These are phyloP conservation scores for Diarsia mendica DNA, from an alignment of 2,888 invertebrate species.

Conservation along the genomic window DNA sequence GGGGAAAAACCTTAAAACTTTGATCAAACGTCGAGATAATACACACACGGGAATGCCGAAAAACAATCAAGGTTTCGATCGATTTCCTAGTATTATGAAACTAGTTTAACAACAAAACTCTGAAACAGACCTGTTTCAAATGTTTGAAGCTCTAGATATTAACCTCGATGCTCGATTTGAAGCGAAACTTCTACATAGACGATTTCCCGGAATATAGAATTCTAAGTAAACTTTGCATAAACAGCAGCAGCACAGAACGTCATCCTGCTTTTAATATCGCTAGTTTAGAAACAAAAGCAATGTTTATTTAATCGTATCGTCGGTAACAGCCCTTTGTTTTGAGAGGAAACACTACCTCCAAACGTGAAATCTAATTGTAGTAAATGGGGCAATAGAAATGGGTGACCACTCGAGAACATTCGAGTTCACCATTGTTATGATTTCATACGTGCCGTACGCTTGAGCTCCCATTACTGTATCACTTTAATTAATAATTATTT, in stretches of 20 bases:
- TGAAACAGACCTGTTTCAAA: background rate
- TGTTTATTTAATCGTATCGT: conserved; percentile 71
- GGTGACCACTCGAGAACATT: conserved; percentile 57
- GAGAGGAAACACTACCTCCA: conserved; percentile 69
- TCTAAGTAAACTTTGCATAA: conserved; percentile 32
- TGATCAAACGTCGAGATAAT: background rate
- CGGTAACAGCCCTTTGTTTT: conserved; percentile 68
- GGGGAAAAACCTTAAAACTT: too few relatives aligned
- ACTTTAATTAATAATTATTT: conserved; percentile 39
- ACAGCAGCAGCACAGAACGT: conserved; percentile 33
- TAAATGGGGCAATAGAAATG: conserved; percentile 64
- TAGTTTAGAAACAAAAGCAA: conserved; percentile 51
- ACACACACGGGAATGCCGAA: background rate
- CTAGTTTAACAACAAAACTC: background rate
- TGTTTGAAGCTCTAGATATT: background rate
- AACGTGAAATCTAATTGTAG: conserved; percentile 72
- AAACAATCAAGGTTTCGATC: background rate
- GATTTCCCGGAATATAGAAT: conserved; percentile 19
- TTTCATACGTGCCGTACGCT: conserved; percentile 53
- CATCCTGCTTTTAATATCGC: conserved; percentile 53
- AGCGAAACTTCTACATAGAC: background rate
- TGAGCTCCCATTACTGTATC: conserved; percentile 40
- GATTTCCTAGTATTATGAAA: background rate
- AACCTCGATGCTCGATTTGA: background rate
- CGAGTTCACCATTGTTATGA: conserved; percentile 60